Conservation (phyloP, 1,140 invertebrate species). For the Camponotus vicinus region DNA sequence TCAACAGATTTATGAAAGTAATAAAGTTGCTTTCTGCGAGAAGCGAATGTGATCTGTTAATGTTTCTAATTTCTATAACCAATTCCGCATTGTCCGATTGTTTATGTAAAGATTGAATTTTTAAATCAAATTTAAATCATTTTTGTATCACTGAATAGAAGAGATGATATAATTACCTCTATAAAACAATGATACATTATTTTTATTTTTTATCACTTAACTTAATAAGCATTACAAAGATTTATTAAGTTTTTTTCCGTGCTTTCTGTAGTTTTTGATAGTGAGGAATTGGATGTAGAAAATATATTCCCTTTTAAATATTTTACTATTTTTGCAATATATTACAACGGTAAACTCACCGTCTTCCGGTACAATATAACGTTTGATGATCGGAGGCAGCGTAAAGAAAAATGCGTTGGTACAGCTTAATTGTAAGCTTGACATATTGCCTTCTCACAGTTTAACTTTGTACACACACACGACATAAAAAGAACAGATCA, state of each 20-base stretch:
- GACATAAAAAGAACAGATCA: constrained; percentile 27
- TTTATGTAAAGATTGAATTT: neutral
- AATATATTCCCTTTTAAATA: constrained; percentile 60
- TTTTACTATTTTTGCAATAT: constrained; percentile 82
- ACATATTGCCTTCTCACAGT: constrained; percentile 60
- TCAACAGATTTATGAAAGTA: constrained; percentile 70
- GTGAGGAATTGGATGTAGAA: constrained; percentile 73
- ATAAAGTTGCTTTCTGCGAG: constrained; percentile 68
- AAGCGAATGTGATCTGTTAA: constrained; percentile 73
- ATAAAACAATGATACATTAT: neutral
- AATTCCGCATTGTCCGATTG: constrained; percentile 67
- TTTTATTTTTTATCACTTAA: neutral
- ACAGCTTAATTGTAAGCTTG: constrained; percentile 69
- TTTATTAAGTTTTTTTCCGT: neutral
- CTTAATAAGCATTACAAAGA: neutral
- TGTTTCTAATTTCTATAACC: constrained; percentile 73
- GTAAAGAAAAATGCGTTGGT: constrained; percentile 46
- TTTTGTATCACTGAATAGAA: neutral
- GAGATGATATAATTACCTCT: neutral
- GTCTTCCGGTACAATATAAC: constrained; percentile 83
- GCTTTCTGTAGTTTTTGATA: constrained; percentile 29
- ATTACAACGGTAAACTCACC: constrained; percentile 75
- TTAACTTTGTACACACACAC: constrained; percentile 57
- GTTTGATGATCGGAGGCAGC: constrained; percentile 56
- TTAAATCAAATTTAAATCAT: constrained; percentile 9